Conservation (phyloP, 2,797 vertebrate genomes). For the Anableps anableps region DNA sequence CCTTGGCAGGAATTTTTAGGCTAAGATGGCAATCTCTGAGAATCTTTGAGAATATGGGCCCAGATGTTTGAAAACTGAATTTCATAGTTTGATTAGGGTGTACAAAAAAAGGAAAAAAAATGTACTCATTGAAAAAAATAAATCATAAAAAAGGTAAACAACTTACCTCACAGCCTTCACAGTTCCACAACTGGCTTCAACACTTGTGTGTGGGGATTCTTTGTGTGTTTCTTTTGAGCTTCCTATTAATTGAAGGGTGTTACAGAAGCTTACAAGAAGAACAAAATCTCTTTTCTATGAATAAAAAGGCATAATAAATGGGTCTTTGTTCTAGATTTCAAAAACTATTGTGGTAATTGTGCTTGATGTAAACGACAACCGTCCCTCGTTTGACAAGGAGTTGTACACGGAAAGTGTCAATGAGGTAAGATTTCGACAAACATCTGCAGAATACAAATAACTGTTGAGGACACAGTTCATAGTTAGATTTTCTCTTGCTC, state of each 20-base stretch:
- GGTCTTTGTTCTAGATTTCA: neutral
- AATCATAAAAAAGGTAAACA: neutral
- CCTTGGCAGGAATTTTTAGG: too few species aligned
- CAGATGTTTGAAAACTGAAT: too few species aligned
- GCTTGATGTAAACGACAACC: conserved; percentile 66
- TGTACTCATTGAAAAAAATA: too few species aligned
- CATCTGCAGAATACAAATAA: neutral
- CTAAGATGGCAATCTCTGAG: too few species aligned
- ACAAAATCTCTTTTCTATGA: neutral
- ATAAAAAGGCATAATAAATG: neutral
- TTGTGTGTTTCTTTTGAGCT: neutral
- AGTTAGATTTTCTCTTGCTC: neutral
- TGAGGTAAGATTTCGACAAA: conserved; percentile 72
- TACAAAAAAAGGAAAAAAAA: too few species aligned
- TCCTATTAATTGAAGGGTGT: neutral
- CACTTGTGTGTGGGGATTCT: neutral
- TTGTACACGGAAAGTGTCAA: neutral
- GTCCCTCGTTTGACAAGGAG: conserved; percentile 50
- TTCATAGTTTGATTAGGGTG: too few species aligned
- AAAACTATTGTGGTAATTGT: rapidly evolving
- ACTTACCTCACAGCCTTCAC: neutral
- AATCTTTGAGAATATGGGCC: too few species aligned
- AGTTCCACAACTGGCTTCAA: neutral
- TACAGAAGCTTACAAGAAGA: neutral
- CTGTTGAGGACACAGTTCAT: neutral